These are phyloP conservation scores for Vireo altiloquus DNA, from an alignment of 2,113 vertebrate genomes.

Conservation along the genomic window DNA sequence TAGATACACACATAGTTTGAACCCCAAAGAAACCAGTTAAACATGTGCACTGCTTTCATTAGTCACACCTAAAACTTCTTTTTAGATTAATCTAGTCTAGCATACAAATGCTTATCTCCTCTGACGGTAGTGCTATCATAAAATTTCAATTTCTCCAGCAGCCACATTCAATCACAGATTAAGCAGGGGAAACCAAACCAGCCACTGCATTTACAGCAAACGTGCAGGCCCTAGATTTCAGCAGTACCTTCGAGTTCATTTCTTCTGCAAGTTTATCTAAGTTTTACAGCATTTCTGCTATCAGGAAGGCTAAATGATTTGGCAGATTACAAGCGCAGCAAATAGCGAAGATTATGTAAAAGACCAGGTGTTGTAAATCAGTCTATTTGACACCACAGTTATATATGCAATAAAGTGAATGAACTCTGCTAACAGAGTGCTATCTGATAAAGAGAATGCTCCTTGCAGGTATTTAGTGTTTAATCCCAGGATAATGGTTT, in stretches of 20 bases:
- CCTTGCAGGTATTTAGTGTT: slow-evolving; percentile 65
- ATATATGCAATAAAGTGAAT: slow-evolving; percentile 65
- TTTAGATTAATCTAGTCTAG: slow-evolving; percentile 57
- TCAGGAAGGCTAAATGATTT: slow-evolving; percentile 66
- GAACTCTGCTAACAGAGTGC: slow-evolving; percentile 34
- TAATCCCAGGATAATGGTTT: slow-evolving; percentile 63
- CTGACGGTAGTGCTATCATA: slow-evolving; percentile 39
- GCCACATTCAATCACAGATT: slow-evolving; percentile 51
- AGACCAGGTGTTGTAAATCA: slow-evolving; percentile 64
- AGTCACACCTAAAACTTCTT: slow-evolving; percentile 54
- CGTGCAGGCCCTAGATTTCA: slow-evolving; percentile 22
- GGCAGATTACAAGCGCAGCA: slow-evolving; percentile 59
- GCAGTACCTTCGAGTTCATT: slow-evolving; percentile 41
- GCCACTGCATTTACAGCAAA: slow-evolving; percentile 32
- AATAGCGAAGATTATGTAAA: slow-evolving; percentile 69
- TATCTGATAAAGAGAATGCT: slow-evolving; percentile 61
- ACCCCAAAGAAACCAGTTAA: slow-evolving; percentile 30
- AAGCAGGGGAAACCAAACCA: slow-evolving; percentile 22
- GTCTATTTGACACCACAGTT: slow-evolving; percentile 58
- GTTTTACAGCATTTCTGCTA: slow-evolving; percentile 67
- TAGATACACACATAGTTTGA: slow-evolving; percentile 19
- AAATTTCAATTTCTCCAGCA: slow-evolving; percentile 64
- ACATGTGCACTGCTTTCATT: slow-evolving; percentile 46
- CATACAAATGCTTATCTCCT: slow-evolving; percentile 60
- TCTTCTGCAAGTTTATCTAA: slow-evolving; percentile 65